Conservation (phyloP, 2,797 vertebrate genomes). For the Scolopax bukidnonensis region DNA sequence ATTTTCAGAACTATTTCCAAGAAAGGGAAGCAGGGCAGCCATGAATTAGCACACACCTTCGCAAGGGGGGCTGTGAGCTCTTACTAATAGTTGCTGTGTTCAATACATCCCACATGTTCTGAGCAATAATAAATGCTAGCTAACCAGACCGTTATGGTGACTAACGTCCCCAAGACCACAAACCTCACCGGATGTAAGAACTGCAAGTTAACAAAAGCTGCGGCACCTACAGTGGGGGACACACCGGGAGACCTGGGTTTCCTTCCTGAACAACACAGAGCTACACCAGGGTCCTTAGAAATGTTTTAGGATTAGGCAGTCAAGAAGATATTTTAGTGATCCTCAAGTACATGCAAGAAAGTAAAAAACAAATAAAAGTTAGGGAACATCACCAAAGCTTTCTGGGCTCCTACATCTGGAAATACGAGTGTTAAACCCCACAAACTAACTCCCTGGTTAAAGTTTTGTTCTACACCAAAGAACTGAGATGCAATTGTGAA, state of each 20-base stretch:
- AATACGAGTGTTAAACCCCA: neutral
- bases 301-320: neutral
- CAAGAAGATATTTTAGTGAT: neutral
- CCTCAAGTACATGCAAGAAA: neutral
- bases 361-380: neutral
- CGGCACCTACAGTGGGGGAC: neutral
- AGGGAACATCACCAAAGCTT: neutral
- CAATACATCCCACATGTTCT: neutral
- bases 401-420: neutral
- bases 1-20: neutral
- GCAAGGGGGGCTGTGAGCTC: rapidly evolving
- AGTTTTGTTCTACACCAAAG: neutral
- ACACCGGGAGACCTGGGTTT: neutral
- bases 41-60: neutral
- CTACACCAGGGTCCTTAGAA: neutral
- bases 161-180: neutral
- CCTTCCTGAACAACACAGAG: neutral
- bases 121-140: neutral
- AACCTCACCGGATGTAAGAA: neutral
- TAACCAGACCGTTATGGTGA: rapidly evolving
- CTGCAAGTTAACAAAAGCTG: neutral
- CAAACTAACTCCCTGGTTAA: neutral
- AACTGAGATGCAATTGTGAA: conserved; percentile 2
- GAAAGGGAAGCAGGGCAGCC: neutral
- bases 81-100: neutral